Evolutionary conservation across 2,888 invertebrate genomes (phyloP).

Genomic region (Eulithis prunata): DNA sequence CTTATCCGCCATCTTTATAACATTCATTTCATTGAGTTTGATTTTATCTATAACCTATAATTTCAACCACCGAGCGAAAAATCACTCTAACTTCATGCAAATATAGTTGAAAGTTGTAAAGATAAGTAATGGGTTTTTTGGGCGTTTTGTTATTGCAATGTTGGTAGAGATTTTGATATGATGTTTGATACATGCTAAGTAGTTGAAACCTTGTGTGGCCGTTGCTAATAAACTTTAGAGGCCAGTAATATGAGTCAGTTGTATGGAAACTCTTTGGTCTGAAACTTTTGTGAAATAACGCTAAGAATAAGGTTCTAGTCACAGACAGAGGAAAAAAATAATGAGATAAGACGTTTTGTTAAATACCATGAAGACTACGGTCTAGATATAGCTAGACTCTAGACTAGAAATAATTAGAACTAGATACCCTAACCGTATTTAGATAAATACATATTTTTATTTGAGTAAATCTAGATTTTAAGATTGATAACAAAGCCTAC

Average conservation of each 20-base stretch:
- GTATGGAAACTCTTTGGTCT: not conserved
- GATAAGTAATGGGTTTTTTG: not conserved
- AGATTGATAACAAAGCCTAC: no score
- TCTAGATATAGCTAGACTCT: no score
- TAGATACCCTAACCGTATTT: no score
- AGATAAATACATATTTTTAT: no score
- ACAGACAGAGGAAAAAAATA: no score
- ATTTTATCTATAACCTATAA: conserved; percentile 29
- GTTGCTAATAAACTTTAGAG: conserved; percentile 17
- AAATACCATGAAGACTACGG: no score
- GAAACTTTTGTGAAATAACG: no score
- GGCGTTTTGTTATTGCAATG: conserved; percentile 6
- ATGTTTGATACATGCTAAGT: conserved; percentile 61
- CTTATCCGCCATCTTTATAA: conserved; percentile 48
- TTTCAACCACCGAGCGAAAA: conserved; percentile 10
- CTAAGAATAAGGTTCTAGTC: no score
- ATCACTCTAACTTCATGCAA: conserved; percentile 21
- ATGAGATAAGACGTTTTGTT: no score
- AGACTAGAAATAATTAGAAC: no score
- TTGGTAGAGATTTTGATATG: conserved; percentile 43
- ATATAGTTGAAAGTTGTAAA: not conserved
- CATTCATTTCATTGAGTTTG: conserved; percentile 40
- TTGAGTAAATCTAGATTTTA: no score
- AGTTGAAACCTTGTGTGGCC: conserved; percentile 60
- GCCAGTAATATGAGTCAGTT: conserved; percentile 4